These are phyloP conservation scores for Phyllotreta striolata DNA, from an alignment of 2,888 invertebrate genomes.

Conservation along the genomic window DNA sequence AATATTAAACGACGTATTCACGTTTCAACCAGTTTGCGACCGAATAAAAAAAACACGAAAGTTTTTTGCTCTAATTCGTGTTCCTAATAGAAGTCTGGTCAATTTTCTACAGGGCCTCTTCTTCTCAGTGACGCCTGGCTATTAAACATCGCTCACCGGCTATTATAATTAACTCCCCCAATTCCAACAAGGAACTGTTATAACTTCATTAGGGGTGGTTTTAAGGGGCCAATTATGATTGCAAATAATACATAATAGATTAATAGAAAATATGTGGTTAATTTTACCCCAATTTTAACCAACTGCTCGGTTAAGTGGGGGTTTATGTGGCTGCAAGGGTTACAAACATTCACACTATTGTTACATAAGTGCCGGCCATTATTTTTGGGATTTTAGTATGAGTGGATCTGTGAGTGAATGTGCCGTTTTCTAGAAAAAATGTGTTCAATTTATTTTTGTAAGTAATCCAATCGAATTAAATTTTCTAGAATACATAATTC, in stretches of 20 bases:
- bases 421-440: background rate
- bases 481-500: too few relatives aligned
- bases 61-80: too few relatives aligned
- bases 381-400: conserved; percentile 1
- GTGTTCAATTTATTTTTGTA: background rate
- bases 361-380: background rate
- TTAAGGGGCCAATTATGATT: background rate
- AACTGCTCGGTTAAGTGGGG: conserved; percentile 2
- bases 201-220: background rate
- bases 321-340: conserved; percentile 9
- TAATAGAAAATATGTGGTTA: background rate
- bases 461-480: background rate
- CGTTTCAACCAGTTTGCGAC: too few relatives aligned
- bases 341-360: conserved; percentile 9
- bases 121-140: too few relatives aligned
- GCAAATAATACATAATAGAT: too few relatives aligned
- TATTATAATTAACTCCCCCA: too few relatives aligned
- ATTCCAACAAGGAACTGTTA: background rate
- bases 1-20: too few relatives aligned
- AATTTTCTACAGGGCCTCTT: too few relatives aligned
- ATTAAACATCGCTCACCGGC: too few relatives aligned
- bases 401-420: background rate
- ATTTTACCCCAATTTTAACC: conserved; percentile 3
- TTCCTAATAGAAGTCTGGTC: too few relatives aligned
- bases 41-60: too few relatives aligned